phyloP scores from a whole-genome alignment of 2,797 vertebrate genomes.

The Enteromius radiatus region DNA sequence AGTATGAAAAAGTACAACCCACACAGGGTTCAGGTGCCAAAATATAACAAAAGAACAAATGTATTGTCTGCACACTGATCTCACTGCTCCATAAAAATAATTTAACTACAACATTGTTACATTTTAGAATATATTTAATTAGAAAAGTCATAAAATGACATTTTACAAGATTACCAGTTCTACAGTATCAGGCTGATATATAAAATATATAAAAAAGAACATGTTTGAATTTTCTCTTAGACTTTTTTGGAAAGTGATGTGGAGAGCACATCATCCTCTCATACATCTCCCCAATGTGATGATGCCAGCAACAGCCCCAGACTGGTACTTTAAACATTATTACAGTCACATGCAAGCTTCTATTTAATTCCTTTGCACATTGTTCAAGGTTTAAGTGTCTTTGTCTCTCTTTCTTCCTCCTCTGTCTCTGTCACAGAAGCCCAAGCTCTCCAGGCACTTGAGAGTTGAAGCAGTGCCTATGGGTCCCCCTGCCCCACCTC shows the following conservation, averaged over 20 bases:
- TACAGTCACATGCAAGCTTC: not conserved
- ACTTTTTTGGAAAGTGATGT: conserved; percentile 89
- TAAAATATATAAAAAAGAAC: not conserved
- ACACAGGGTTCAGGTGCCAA: too few relatives aligned
- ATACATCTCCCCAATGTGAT: conserved; percentile 67
- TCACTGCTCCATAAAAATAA: too few relatives aligned
- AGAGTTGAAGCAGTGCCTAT: conserved; percentile 80
- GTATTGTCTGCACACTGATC: too few relatives aligned
- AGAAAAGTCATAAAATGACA: not conserved
- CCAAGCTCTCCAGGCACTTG: conserved; percentile 71
- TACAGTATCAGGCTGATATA: not conserved
- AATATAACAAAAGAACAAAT: too few relatives aligned
- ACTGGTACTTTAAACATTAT: conserved; percentile 54
- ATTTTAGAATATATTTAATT: not conserved
- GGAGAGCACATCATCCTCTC: conserved; percentile 79
- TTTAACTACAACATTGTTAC: not conserved
- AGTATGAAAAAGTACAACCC: too few relatives aligned
- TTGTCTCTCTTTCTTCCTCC: conserved; percentile 31
- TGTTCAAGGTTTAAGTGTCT: not conserved
- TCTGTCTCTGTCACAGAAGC: conserved; percentile 53
- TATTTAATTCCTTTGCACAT: not conserved
- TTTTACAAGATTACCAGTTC: not conserved
- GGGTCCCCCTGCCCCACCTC: conserved; percentile 77
- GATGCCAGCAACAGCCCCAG: conserved; percentile 69
- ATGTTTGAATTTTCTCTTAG: conserved; percentile 64